A percentile compares a stretch with the other conserved stretches of the same genome.
Evolutionary conservation across 1,140 invertebrate genomes (phyloP).

Genomic region (Plodia interpunctella): DNA sequence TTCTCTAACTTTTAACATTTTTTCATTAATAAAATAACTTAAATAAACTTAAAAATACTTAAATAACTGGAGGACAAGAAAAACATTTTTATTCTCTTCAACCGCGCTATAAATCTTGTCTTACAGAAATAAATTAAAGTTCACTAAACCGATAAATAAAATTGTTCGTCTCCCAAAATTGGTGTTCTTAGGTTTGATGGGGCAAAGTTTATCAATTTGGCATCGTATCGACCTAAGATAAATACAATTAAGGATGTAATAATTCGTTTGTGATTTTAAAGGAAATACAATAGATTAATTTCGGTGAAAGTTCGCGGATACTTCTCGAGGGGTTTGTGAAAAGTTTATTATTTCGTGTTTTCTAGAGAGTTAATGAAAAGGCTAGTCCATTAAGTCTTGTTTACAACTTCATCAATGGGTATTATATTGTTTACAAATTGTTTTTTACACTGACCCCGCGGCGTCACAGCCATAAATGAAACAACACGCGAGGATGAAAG

Average conservation of each 20-base stretch:
- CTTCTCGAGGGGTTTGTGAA: background rate
- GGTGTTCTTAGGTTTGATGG: constrained; percentile 28
- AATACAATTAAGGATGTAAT: background rate
- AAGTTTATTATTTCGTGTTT: background rate
- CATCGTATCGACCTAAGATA: background rate
- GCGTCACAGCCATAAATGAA: no score
- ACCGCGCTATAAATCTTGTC: constrained; percentile 2
- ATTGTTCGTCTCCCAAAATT: constrained; percentile 17
- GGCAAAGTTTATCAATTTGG: constrained; percentile 34
- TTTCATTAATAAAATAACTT: no score
- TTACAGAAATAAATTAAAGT: constrained; percentile 18
- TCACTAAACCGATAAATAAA: constrained; percentile 26
- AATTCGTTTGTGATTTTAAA: background rate
- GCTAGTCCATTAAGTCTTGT: background rate
- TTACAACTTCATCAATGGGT: background rate
- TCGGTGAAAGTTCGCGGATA: background rate
- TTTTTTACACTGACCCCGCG: no score
- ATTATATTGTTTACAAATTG: no score
- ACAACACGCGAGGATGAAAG: no score
- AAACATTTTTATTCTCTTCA: no score
- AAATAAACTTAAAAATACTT: no score
- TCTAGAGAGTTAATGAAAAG: background rate
- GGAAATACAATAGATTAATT: background rate
- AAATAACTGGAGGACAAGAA: no score
- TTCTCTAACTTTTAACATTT: no score